Evolutionary conservation across 2,797 vertebrate genomes (phyloP).

Genomic region (Phalanger gymnotis): DNA sequence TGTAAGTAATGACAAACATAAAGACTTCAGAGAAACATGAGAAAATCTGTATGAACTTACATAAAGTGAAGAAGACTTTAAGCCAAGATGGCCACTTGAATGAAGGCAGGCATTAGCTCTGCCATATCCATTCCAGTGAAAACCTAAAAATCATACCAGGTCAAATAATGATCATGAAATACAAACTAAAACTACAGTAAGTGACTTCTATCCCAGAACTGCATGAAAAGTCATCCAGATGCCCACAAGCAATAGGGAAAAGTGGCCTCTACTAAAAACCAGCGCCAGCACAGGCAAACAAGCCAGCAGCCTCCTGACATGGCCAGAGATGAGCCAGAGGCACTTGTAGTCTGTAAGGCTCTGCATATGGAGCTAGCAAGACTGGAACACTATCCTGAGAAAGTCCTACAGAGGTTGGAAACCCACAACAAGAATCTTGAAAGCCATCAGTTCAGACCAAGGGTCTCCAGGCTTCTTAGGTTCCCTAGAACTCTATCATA

Average conservation of each 20-base stretch:
- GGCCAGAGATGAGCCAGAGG: not conserved
- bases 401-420: not conserved
- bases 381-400: not conserved
- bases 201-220: not conserved
- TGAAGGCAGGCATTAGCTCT: not conserved
- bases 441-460: not conserved
- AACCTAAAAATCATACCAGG: not conserved
- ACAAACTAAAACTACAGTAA: not conserved
- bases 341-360: not conserved
- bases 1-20: not conserved
- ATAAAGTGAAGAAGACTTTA: not conserved
- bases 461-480: not conserved
- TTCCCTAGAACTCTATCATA: not conserved
- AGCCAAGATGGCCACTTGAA: not conserved
- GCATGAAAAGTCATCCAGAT: not conserved
- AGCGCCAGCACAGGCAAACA: not conserved
- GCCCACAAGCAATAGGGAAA: not conserved
- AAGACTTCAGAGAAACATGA: not conserved
- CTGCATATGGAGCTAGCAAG: not conserved
- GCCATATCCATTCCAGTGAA: not conserved
- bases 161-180: not conserved
- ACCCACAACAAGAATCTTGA: not conserved
- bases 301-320: not conserved
- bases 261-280: not conserved
- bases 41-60: not conserved